Conservation (phyloP, 2,113 vertebrate species). For the Catharus fuscescens region DNA sequence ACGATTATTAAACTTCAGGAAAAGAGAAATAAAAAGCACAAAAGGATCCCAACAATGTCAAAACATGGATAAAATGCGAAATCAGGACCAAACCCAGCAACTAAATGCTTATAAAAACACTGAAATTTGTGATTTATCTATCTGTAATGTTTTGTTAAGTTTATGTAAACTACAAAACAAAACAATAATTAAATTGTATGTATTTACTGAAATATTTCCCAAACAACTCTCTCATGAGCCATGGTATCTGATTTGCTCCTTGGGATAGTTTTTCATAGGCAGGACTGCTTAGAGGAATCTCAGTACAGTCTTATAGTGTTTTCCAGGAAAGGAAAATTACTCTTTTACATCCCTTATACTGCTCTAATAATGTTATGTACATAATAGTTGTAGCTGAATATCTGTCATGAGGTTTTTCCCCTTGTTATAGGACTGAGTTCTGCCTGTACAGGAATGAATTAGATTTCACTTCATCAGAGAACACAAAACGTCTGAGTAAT, state of each 20-base stretch:
- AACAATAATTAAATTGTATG: not conserved
- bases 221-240: not conserved
- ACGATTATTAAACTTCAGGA: not conserved
- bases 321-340: constrained; percentile 18
- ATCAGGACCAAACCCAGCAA: not conserved
- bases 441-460: not conserved
- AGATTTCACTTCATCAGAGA: not conserved
- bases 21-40: not conserved
- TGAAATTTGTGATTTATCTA: not conserved
- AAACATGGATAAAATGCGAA: not conserved
- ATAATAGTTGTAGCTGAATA: not conserved
- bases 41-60: not conserved
- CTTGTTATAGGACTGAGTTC: not conserved
- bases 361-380: not conserved
- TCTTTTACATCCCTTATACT: not conserved
- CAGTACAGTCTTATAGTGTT: not conserved
- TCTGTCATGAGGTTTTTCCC: not conserved
- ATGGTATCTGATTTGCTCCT: not conserved
- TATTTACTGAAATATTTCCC: not conserved
- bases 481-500: not conserved
- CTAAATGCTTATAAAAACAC: not conserved
- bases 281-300: not conserved
- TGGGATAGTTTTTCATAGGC: not conserved
- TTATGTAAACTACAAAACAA: not conserved
- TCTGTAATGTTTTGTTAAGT: not conserved